These are phyloP conservation scores for Rosalia funebris DNA, from an alignment of 2,888 invertebrate genomes.

Conservation along the genomic window DNA sequence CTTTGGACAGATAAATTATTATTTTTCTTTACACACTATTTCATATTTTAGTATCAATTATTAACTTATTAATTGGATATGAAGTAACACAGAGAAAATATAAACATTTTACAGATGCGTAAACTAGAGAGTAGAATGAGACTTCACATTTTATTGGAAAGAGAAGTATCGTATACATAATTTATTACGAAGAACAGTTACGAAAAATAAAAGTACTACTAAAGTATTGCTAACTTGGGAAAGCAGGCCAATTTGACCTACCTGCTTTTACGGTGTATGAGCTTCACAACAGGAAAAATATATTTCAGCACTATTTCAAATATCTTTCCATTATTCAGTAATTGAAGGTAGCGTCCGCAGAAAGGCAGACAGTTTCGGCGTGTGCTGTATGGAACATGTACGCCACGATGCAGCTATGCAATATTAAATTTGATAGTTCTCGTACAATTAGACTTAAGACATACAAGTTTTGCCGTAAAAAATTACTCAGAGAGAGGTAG, in stretches of 20 bases:
- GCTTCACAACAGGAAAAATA: constrained; percentile 14
- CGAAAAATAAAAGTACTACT: constrained; percentile 21
- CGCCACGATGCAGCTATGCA: not conserved
- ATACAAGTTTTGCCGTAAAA: too few species aligned
- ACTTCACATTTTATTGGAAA: too few species aligned
- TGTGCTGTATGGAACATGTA: not conserved
- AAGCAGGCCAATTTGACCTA: constrained; percentile 14
- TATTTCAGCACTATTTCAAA: constrained; percentile 4
- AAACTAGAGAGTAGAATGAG: too few species aligned
- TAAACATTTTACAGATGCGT: too few species aligned
- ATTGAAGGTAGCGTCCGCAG: constrained; percentile 1
- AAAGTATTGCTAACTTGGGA: constrained; percentile 18
- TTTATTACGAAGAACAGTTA: not conserved
- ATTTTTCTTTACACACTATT: too few species aligned
- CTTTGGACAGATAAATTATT: too few species aligned
- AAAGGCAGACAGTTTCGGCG: not conserved
- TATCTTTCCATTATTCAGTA: constrained; percentile 12
- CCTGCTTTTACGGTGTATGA: not conserved
- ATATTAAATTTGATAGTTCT: not conserved
- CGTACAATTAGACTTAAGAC: not conserved
- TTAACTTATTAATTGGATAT: too few species aligned
- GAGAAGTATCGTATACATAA: not conserved
- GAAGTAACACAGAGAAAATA: too few species aligned
- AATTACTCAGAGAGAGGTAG: too few species aligned
- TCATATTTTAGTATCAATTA: too few species aligned